Conservation (phyloP, 1,140 invertebrate genomes). For the Meloidogyne chitwoodi region DNA sequence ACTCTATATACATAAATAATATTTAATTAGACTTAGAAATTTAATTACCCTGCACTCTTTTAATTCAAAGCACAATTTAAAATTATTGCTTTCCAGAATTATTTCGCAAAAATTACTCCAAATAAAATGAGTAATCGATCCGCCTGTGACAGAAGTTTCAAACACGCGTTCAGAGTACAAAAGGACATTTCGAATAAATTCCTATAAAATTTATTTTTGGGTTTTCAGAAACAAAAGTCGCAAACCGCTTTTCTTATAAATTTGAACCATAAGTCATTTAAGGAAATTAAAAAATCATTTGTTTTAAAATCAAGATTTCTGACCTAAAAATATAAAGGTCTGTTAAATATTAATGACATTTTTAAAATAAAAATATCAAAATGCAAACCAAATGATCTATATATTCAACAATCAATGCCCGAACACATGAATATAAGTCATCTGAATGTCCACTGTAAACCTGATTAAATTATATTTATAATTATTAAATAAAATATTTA, state of each 20-base stretch:
- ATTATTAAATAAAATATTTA: too few species aligned
- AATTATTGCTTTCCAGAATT: background rate
- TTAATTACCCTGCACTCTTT: background rate
- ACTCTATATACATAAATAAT: background rate
- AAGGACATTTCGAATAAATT: background rate
- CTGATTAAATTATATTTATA: background rate
- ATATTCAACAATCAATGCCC: background rate
- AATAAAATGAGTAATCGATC: background rate
- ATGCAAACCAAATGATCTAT: background rate
- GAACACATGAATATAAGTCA: background rate
- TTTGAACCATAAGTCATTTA: background rate
- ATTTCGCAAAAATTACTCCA: conserved; percentile 6
- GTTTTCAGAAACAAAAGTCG: background rate
- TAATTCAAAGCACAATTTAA: background rate
- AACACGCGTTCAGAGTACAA: conserved; percentile 1
- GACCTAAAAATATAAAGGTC: background rate
- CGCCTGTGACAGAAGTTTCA: background rate
- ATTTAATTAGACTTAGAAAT: background rate
- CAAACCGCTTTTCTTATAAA: background rate
- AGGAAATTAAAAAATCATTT: background rate
- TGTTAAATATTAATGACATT: background rate
- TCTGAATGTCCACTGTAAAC: background rate
- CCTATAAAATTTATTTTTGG: background rate
- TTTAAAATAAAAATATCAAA: background rate
- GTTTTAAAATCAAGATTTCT: background rate